Percentiles rank a stretch among this genome's conserved stretches.
These are phyloP conservation scores for Himalopsyche phryganea DNA, from an alignment of 1,140 invertebrate species.

Conservation along the genomic window DNA sequence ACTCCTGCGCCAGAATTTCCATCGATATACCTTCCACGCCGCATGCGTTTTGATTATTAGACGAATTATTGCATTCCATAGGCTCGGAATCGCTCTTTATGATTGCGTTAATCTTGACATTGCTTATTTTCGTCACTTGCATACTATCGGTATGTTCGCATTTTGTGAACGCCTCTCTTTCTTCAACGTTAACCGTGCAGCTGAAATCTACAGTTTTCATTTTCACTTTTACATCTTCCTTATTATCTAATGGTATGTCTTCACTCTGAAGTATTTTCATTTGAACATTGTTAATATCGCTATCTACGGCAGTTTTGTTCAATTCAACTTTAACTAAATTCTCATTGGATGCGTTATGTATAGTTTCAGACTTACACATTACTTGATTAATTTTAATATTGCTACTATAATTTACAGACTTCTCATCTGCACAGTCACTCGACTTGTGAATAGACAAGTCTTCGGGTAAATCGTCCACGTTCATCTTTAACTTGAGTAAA, in stretches of 20 bases:
- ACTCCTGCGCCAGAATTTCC: conserved; percentile 27
- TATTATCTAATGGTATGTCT: not conserved
- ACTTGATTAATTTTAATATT: no score
- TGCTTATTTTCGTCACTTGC: conserved; percentile 10
- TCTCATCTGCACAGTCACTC: not conserved
- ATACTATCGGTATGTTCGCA: conserved; percentile 7
- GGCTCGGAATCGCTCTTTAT: conserved; percentile 14
- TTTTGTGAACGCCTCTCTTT: conserved; percentile 14
- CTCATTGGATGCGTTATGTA: no score
- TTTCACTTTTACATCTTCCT: conserved; percentile 8
- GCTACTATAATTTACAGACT: not conserved
- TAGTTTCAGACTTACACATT: no score
- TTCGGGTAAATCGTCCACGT: conserved; percentile 5
- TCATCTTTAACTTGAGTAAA: conserved; percentile 31
- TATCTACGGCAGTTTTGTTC: no score
- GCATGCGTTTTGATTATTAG: not conserved
- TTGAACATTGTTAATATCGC: not conserved
- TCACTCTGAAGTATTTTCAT: not conserved
- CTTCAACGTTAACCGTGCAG: conserved; percentile 23
- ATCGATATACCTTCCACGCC: conserved; percentile 15
- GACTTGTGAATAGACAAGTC: conserved; percentile 8
- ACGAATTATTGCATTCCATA: not conserved
- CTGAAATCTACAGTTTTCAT: conserved; percentile 21
- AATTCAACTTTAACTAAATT: no score
- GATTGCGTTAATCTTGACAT: conserved; percentile 24